Evolutionary conservation across 64 coral and sea anemone genomes (phyloP).

Genomic region (Dendronephthya gigantea): DNA sequence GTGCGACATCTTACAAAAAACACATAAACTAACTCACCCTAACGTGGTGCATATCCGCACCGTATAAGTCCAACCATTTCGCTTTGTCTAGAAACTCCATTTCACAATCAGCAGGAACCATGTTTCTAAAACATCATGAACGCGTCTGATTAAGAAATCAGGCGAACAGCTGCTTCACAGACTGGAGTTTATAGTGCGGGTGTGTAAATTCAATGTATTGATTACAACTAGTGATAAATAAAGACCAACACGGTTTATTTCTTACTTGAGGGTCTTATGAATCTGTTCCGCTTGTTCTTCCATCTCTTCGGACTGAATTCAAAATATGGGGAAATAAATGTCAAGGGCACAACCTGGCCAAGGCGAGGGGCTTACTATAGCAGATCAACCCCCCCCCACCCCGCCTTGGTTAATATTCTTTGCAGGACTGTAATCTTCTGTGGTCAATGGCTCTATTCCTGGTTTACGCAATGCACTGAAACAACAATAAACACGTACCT

Average conservation of each 20-base stretch:
- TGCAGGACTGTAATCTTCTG: no score
- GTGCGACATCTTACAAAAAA: neutral
- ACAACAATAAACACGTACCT: conserved; percentile 26
- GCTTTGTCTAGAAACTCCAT: conserved; percentile 90
- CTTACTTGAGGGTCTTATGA: conserved; percentile 74
- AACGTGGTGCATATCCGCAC: conserved; percentile 86
- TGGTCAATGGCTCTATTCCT: no score
- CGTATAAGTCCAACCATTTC: conserved; percentile 98
- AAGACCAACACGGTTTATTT: neutral
- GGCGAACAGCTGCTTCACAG: no score
- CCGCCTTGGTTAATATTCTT: no score
- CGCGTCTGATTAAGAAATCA: no score
- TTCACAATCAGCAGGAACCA: conserved; percentile 93
- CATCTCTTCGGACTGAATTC: conserved; percentile 70
- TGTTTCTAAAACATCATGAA: conserved; percentile 40
- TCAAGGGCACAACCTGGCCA: no score
- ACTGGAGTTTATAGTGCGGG: no score
- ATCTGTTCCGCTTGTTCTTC: conserved; percentile 54
- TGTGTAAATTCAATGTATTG: no score
- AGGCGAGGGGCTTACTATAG: no score
- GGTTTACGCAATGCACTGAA: neutral
- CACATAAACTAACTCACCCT: conserved; percentile 32
- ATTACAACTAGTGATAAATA: neutral
- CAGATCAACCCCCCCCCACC: no score
- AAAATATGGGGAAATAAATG: neutral